Conservation (phyloP, 2,888 invertebrate genomes). For the Globia sparganii region DNA sequence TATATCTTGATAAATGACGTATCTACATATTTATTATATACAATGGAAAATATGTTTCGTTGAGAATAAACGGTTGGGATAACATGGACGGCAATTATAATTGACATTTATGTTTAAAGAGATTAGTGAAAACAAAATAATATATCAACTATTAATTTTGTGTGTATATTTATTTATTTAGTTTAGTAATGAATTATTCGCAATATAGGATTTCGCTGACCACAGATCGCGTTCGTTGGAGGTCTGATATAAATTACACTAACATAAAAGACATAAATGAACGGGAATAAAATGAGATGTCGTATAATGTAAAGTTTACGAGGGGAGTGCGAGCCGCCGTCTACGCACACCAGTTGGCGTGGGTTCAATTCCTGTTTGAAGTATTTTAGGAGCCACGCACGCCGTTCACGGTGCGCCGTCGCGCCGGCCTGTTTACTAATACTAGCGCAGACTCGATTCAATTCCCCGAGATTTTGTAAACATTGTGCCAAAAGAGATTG, state of each 20-base stretch:
- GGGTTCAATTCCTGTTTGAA: slow-evolving; percentile 89
- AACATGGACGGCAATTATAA: slow-evolving; percentile 36
- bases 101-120: slow-evolving; percentile 35
- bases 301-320: slow-evolving; percentile 88
- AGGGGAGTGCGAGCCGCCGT: slow-evolving; percentile 84
- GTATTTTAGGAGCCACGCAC: slow-evolving; percentile 88
- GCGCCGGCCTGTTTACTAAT: slow-evolving; percentile 88
- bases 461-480: slow-evolving; percentile 87
- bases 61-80: slow-evolving; percentile 47
- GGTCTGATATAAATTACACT: slow-evolving; percentile 78
- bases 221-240: slow-evolving; percentile 59
- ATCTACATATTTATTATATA: slow-evolving; percentile 50
- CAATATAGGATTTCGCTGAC: slow-evolving; percentile 69
- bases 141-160: slow-evolving; percentile 17
- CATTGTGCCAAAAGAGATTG: slow-evolving; percentile 84
- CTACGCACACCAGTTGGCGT: slow-evolving; percentile 89
- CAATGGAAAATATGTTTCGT: slow-evolving; percentile 50
- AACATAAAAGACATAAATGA: slow-evolving; percentile 83
- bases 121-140: slow-evolving; percentile 21
- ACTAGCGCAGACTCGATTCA: slow-evolving; percentile 87
- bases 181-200: slow-evolving; percentile 71
- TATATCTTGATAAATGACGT: slow-evolving; percentile 54
- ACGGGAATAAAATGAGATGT: slow-evolving; percentile 85
- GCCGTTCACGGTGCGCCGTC: slow-evolving; percentile 74
- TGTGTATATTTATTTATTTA: too few species aligned